Conservation (phyloP, 2,797 vertebrate genomes). For the Gobio occitaniae region DNA sequence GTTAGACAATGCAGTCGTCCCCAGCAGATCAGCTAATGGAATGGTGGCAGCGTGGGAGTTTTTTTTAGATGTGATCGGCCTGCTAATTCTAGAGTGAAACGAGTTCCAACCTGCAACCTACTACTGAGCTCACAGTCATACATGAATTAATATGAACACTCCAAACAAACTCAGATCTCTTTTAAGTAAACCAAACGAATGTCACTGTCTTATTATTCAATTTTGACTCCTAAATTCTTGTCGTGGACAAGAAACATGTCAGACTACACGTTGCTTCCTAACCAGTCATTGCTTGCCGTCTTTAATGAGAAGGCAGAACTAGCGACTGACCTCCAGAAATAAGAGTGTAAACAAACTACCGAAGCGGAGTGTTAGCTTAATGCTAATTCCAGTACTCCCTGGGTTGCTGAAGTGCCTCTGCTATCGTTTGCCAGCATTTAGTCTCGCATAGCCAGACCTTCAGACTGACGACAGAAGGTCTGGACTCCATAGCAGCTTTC, state of each 20-base stretch:
- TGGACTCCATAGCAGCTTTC: too few species aligned
- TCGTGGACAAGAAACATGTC: not conserved
- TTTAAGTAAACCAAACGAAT: not conserved
- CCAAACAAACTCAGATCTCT: not conserved
- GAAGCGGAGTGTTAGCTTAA: not conserved
- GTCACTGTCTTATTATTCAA: not conserved
- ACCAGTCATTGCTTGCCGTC: not conserved
- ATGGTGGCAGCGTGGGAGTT: conserved; percentile 11
- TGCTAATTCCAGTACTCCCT: too few species aligned
- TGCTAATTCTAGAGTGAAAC: not conserved
- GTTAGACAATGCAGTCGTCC: not conserved
- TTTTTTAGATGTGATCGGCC: not conserved
- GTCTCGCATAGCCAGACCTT: too few species aligned
- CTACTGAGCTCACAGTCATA: not conserved
- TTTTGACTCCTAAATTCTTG: not conserved
- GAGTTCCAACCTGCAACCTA: not conserved
- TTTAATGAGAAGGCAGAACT: not conserved
- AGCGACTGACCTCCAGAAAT: not conserved
- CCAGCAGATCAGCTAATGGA: too few species aligned
- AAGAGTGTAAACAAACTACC: not conserved
- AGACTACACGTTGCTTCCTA: not conserved
- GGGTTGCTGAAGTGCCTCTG: not conserved
- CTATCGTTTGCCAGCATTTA: not conserved
- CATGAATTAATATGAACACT: not conserved
- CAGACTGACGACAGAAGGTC: too few species aligned